Evolutionary conservation across 1,140 invertebrate genomes (phyloP).

Genomic region (Drosophila orena): DNA sequence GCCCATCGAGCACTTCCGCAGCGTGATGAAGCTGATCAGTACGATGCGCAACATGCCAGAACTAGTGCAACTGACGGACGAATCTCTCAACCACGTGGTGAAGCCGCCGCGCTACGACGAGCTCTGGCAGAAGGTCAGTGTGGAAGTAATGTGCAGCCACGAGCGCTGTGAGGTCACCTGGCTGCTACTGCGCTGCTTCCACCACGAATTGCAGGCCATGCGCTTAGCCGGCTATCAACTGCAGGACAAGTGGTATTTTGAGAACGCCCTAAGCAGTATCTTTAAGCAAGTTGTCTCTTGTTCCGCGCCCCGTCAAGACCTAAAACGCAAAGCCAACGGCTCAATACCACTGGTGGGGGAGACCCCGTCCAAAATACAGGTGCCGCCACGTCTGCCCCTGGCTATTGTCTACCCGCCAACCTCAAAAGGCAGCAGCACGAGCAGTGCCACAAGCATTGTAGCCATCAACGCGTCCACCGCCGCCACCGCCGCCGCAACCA

Average conservation of each 20-base stretch:
- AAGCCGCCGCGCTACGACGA: slow-evolving; percentile 42
- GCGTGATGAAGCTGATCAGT: slow-evolving; percentile 48
- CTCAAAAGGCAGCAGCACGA: not conserved
- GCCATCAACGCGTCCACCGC: not conserved
- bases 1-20: slow-evolving; percentile 72
- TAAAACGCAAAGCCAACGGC: not conserved
- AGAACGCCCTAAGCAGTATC: slow-evolving; percentile 53
- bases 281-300: slow-evolving; percentile 18
- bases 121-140: slow-evolving; percentile 30
- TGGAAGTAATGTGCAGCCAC: not conserved
- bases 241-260: slow-evolving; percentile 79
- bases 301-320: not conserved
- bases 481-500: not conserved
- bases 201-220: slow-evolving; percentile 63
- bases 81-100: not conserved
- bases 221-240: slow-evolving; percentile 64
- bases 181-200: slow-evolving; percentile 67
- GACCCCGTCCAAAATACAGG: not conserved
- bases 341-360: not conserved
- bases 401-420: slow-evolving; percentile 59
- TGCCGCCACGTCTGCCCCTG: slow-evolving; percentile 30
- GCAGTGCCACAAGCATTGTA: not conserved
- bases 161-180: slow-evolving; percentile 73
- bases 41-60: slow-evolving; percentile 43
- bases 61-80: slow-evolving; percentile 34